phyloP scores from a whole-genome alignment of 1,140 invertebrate species.

The Aphelinus certus region DNA sequence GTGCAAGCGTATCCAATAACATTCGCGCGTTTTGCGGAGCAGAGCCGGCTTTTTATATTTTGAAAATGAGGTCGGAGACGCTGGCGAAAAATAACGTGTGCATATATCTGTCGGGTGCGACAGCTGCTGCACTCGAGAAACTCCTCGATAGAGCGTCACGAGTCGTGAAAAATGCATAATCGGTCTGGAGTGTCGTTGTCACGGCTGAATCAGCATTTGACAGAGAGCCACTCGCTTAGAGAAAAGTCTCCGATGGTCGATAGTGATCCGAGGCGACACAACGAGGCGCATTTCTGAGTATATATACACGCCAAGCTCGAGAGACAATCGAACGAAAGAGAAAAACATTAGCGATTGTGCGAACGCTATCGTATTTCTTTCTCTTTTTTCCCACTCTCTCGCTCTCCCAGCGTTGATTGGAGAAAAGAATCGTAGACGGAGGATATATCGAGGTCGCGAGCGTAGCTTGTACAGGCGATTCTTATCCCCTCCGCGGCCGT shows the following conservation, averaged over 20 bases:
- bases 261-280: no score
- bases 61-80: constrained; percentile 32
- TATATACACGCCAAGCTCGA: no score
- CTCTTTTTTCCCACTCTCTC: no score
- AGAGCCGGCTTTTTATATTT: constrained; percentile 22
- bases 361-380: no score
- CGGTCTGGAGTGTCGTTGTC: not conserved
- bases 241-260: not conserved
- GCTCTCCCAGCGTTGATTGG: no score
- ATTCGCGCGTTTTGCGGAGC: constrained; percentile 6
- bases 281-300: no score
- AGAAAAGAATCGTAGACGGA: not conserved
- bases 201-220: not conserved
- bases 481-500: constrained; percentile 2
- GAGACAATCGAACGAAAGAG: no score
- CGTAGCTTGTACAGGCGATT: not conserved
- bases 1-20: constrained; percentile 13
- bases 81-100: not conserved
- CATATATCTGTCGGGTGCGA: no score
- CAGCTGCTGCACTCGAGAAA: not conserved
- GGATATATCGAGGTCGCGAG: constrained; percentile 14
- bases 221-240: not conserved
- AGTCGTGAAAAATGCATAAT: constrained; percentile 20
- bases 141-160: not conserved
- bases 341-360: no score